Evolutionary conservation across 2,113 vertebrate species (phyloP).

Genomic region (Cyanistes caeruleus): DNA sequence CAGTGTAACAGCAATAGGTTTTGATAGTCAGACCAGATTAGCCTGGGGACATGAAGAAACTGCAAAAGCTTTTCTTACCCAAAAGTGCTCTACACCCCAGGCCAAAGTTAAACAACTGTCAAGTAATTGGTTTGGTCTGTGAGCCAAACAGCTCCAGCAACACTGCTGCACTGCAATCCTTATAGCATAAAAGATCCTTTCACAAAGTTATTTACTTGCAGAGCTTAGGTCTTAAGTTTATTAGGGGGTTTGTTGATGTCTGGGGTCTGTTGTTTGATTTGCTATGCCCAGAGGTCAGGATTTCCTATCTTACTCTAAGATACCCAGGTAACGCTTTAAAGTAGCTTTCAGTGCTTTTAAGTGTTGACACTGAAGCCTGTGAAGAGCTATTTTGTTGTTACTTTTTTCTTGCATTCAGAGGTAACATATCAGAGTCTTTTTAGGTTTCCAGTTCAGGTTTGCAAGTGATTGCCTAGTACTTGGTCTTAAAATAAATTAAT

Average conservation of each 20-base stretch:
- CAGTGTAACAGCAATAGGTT: not conserved
- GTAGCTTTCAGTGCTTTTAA: not conserved
- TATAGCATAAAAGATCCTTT: not conserved
- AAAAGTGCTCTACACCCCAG: not conserved
- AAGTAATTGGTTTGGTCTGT: not conserved
- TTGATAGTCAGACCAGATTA: not conserved
- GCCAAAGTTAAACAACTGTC: not conserved
- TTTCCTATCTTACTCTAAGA: not conserved
- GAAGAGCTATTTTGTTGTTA: not conserved
- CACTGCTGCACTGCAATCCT: not conserved
- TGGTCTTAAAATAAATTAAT: not conserved
- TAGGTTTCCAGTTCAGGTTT: not conserved
- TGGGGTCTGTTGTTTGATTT: not conserved
- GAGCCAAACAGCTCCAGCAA: not conserved
- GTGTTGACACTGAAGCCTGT: not conserved
- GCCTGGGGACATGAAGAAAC: not conserved
- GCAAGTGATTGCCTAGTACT: not conserved
- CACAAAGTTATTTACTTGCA: not conserved
- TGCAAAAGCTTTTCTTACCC: not conserved
- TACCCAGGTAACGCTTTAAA: not conserved
- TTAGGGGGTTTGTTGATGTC: not conserved
- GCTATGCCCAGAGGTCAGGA: not conserved
- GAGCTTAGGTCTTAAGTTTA: not conserved
- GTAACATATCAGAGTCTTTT: not conserved
- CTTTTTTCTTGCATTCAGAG: not conserved